phyloP scores from a whole-genome alignment of 2,888 invertebrate genomes.

The Pristionchus exspectatus region DNA sequence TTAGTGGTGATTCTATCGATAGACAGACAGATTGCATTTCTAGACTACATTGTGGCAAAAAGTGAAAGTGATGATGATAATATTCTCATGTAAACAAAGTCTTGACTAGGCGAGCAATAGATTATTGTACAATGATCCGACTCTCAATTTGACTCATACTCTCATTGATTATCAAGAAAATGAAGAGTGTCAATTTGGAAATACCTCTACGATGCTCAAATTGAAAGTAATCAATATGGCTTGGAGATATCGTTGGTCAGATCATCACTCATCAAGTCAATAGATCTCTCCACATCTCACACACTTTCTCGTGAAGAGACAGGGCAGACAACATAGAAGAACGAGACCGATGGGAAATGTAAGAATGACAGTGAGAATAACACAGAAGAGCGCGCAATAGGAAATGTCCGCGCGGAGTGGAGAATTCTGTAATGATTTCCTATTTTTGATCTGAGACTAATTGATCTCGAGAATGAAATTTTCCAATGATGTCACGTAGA shows the following conservation, averaged over 20 bases:
- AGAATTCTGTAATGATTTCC: slow-evolving; percentile 5
- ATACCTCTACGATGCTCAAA: too few species aligned
- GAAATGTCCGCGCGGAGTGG: slow-evolving; percentile 41
- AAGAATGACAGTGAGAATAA: slow-evolving; percentile 41
- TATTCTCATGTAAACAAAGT: too few species aligned
- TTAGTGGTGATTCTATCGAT: too few species aligned
- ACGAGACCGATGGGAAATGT: slow-evolving; percentile 48
- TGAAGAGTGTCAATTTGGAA: too few species aligned
- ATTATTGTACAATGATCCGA: too few species aligned
- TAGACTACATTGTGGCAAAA: too few species aligned
- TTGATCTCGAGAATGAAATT: background rate
- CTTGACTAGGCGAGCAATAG: too few species aligned
- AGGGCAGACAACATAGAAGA: slow-evolving; percentile 53
- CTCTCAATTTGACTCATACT: too few species aligned
- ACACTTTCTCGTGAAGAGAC: slow-evolving; percentile 50
- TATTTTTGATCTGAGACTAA: background rate
- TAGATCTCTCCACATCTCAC: slow-evolving; percentile 43
- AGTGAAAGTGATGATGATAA: too few species aligned
- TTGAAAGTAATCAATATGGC: too few species aligned
- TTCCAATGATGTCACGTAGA: background rate
- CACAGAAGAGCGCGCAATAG: slow-evolving; percentile 47
- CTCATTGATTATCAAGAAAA: too few species aligned
- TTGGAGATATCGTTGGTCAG: background rate
- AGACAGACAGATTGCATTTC: too few species aligned
- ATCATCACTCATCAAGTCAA: background rate